Evolutionary conservation across 2,888 invertebrate species (phyloP).

Genomic region (Zelleria hepariella): DNA sequence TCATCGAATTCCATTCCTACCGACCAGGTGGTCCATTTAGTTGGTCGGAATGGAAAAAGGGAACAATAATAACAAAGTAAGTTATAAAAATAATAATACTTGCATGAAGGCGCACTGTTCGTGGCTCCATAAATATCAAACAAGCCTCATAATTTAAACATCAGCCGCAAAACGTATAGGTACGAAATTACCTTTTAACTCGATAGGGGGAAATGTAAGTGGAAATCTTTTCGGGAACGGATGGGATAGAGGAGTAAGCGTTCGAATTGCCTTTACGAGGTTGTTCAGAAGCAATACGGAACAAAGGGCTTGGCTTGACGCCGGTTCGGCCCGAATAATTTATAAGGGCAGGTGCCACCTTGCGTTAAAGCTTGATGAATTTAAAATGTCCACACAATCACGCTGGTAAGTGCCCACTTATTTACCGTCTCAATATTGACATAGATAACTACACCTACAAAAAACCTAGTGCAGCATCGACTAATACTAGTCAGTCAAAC

Average conservation of each 20-base stretch:
- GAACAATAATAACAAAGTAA: too few species aligned
- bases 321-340: constrained; percentile 36
- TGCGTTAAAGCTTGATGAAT: constrained; percentile 30
- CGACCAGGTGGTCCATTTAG: too few species aligned
- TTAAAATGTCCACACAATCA: constrained; percentile 16
- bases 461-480: too few species aligned
- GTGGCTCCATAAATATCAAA: not conserved
- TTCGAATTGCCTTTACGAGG: constrained; percentile 13
- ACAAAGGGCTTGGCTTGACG: constrained; percentile 37
- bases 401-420: not conserved
- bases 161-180: not conserved
- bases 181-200: not conserved
- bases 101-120: too few species aligned
- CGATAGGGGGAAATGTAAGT: not conserved
- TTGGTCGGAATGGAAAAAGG: too few species aligned
- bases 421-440: not conserved
- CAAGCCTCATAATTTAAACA: not conserved
- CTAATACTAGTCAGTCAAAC: too few species aligned
- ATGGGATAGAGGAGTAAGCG: constrained; percentile 1
- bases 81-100: too few species aligned
- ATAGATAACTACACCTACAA: too few species aligned
- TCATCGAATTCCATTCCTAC: too few species aligned
- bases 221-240: not conserved
- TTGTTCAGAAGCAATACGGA: constrained; percentile 21
- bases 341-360: constrained; percentile 49